phyloP scores from a whole-genome alignment of 2,113 vertebrate genomes.

The Arvicanthis niloticus region DNA sequence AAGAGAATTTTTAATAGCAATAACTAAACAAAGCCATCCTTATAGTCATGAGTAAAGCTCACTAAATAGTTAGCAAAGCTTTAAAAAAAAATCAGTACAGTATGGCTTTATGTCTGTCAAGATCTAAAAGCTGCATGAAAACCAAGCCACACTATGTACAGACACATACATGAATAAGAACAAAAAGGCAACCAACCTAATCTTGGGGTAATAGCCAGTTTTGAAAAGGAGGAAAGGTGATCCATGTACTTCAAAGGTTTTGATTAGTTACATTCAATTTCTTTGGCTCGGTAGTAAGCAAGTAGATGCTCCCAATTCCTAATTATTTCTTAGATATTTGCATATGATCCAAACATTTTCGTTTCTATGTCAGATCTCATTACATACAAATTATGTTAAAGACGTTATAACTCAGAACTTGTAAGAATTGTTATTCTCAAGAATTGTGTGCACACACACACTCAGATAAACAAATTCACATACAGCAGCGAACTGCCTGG shows the following conservation, averaged over 20 bases:
- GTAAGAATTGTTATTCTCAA: constrained; percentile 32
- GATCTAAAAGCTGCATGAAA: constrained; percentile 15
- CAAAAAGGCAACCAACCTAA: background rate
- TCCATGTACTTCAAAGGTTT: background rate
- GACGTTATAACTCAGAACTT: constrained; percentile 26
- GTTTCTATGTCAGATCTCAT: background rate
- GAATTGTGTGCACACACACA: constrained; percentile 26
- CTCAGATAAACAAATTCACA: constrained; percentile 19
- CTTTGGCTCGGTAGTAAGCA: background rate
- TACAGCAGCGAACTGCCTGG: background rate
- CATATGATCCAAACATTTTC: background rate
- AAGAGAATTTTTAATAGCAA: constrained; percentile 6
- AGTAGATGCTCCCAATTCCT: background rate
- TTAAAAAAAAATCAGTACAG: constrained; percentile 15
- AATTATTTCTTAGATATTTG: background rate
- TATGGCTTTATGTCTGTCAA: background rate
- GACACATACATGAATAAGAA: background rate
- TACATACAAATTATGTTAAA: background rate
- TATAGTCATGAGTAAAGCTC: background rate
- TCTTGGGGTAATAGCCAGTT: background rate
- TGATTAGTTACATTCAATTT: background rate
- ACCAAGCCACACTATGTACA: constrained; percentile 4
- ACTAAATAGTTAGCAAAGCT: background rate
- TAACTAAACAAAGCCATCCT: background rate
- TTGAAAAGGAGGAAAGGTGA: background rate